Evolutionary conservation across 1,140 invertebrate species (phyloP).

Genomic region (Eriocheir sinensis): DNA sequence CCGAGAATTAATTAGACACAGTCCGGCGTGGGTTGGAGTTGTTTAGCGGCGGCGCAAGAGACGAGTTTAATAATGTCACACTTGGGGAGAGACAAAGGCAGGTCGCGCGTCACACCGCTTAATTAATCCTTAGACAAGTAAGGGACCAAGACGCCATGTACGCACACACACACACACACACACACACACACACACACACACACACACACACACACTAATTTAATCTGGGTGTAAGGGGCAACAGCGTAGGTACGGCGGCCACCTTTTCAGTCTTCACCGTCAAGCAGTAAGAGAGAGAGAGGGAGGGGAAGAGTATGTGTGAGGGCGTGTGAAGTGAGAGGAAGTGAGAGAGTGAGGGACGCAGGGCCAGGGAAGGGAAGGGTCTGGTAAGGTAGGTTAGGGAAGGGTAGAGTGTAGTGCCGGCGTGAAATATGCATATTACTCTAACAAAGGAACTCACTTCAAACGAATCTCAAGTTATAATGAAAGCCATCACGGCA

Average conservation of each 20-base stretch:
- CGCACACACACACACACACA: constrained; percentile 33
- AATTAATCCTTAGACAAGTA: constrained; percentile 41
- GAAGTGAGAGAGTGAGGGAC: not conserved
- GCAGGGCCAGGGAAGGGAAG: not conserved
- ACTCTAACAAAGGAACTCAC: constrained; percentile 21
- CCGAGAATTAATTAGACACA: constrained; percentile 26
- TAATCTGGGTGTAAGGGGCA: not conserved
- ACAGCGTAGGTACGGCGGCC: not conserved
- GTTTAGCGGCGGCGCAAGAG: constrained; percentile 19
- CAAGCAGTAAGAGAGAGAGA: too few species aligned
- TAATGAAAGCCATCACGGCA: constrained; percentile 2
- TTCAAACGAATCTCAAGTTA: constrained; percentile 25
- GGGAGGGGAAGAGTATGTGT: too few species aligned
- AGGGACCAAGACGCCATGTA: not conserved
- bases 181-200: constrained; percentile 37
- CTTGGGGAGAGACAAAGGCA: constrained; percentile 40
- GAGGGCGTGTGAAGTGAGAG: not conserved
- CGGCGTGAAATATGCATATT: not conserved
- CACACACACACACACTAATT: constrained; percentile 36
- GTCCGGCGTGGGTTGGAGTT: not conserved
- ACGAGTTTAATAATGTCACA: constrained; percentile 38
- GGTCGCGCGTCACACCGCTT: constrained; percentile 46
- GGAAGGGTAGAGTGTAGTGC: not conserved
- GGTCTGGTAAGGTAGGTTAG: not conserved
- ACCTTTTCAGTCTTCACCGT: not conserved